Evolutionary conservation across 2,113 vertebrate species (phyloP).

Genomic region (Coryphaenoides rupestris): DNA sequence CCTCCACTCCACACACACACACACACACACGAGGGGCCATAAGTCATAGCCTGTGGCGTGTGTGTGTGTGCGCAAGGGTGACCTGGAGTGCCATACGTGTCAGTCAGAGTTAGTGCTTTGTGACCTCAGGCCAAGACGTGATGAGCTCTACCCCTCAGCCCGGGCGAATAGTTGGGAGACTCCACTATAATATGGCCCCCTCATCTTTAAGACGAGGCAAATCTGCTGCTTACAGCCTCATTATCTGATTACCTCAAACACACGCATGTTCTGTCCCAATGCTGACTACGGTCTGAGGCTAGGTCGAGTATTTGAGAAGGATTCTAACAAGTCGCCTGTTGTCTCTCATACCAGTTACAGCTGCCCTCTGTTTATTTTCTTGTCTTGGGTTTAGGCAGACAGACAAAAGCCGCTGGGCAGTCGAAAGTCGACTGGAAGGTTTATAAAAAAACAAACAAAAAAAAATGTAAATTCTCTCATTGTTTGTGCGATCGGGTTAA

Average conservation of each 20-base stretch:
- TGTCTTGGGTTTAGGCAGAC: conserved; percentile 15
- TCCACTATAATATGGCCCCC: conserved; percentile 44
- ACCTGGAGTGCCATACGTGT: conserved; percentile 25
- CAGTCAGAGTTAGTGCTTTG: conserved; percentile 20
- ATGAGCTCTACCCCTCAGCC: conserved; percentile 35
- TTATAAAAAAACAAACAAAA: conserved; percentile 29
- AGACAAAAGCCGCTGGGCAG: conserved; percentile 31
- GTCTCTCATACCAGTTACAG: conserved; percentile 32
- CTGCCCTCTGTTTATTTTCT: conserved; percentile 18
- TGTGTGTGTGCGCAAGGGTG: conserved; percentile 22
- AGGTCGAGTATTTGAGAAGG: conserved; percentile 40
- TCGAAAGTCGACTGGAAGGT: conserved; percentile 15
- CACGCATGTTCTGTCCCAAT: conserved; percentile 38
- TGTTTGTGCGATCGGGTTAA: conserved; percentile 17
- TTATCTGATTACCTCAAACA: conserved; percentile 52
- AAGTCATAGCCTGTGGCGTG: conserved; percentile 20
- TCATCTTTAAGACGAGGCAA: conserved; percentile 38
- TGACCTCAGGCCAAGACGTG: conserved; percentile 28
- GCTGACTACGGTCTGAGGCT: conserved; percentile 21
- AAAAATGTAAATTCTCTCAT: conserved; percentile 29
- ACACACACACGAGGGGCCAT: background rate
- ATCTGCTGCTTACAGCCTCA: conserved; percentile 43
- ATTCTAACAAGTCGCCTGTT: conserved; percentile 49
- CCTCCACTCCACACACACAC: background rate
- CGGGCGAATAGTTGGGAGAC: conserved; percentile 35